phyloP scores from a whole-genome alignment of 1,140 invertebrate species.

The Heliothis virescens region DNA sequence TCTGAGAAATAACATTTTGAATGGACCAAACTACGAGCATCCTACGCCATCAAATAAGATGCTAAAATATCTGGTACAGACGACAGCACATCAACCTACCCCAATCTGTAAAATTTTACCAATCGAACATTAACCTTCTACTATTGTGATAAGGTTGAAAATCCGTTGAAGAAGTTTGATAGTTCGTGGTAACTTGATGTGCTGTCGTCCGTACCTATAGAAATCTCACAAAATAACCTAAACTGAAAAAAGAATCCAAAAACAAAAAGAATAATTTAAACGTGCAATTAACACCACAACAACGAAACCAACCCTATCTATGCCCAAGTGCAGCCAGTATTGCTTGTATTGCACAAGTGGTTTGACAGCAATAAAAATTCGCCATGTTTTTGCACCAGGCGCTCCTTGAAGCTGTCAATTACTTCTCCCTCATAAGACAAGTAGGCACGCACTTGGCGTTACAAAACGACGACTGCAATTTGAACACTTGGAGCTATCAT shows the following conservation, averaged over 20 bases:
- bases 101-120: no score
- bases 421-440: conserved; percentile 70
- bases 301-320: not conserved
- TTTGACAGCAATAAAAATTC: conserved; percentile 77
- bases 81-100: no score
- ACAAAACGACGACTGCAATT: conserved; percentile 55
- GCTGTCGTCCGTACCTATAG: no score
- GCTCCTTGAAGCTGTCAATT: conserved; percentile 80
- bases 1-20: no score
- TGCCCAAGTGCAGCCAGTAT: not conserved
- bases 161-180: no score
- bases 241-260: no score
- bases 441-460: conserved; percentile 62
- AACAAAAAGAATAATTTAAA: conserved; percentile 2
- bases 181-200: no score
- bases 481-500: not conserved
- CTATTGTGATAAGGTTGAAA: no score
- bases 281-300: conserved; percentile 3
- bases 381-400: conserved; percentile 78
- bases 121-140: no score
- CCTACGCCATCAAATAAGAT: no score
- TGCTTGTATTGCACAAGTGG: conserved; percentile 62
- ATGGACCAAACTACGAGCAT: no score
- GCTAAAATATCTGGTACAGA: no score
- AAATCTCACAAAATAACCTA: not conserved